Conservation (phyloP, 2,113 vertebrate genomes). For the Centrocercus urophasianus region DNA sequence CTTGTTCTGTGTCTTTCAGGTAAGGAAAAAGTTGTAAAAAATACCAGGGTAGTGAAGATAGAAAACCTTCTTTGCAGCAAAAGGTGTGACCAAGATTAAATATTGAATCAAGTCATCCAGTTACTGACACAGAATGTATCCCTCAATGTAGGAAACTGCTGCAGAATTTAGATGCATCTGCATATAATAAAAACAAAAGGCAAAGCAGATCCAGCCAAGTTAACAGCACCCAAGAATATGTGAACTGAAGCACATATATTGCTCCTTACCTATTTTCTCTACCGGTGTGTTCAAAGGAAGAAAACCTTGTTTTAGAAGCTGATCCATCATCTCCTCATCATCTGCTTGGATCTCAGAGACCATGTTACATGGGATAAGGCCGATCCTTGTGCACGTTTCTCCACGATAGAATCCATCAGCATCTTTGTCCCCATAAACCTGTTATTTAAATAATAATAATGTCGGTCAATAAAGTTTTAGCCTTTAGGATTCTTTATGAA, state of each 20-base stretch:
- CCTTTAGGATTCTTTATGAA: background rate
- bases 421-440: conserved; percentile 97
- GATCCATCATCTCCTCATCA: conserved; percentile 93
- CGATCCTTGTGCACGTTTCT: conserved; percentile 87
- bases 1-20: background rate
- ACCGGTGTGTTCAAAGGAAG: conserved; percentile 95
- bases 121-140: background rate
- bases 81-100: background rate
- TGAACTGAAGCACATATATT: fast-evolving
- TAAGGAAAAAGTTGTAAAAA: background rate
- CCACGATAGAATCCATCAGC: conserved; percentile 96
- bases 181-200: background rate
- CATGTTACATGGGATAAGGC: conserved; percentile 98
- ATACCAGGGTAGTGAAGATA: background rate
- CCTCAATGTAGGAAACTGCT: background rate
- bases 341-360: conserved; percentile 97
- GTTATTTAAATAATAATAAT: background rate
- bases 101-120: background rate
- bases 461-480: background rate
- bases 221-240: background rate
- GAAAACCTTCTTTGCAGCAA: background rate
- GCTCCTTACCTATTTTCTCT: conserved; percentile 88
- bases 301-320: conserved; percentile 95
- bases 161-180: background rate
- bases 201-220: background rate